Evolutionary conservation across 1,140 invertebrate genomes (phyloP), one percentile per base, ranked within the genome.

Genomic region (Scaptodrosophila lebanonensis): DNA sequence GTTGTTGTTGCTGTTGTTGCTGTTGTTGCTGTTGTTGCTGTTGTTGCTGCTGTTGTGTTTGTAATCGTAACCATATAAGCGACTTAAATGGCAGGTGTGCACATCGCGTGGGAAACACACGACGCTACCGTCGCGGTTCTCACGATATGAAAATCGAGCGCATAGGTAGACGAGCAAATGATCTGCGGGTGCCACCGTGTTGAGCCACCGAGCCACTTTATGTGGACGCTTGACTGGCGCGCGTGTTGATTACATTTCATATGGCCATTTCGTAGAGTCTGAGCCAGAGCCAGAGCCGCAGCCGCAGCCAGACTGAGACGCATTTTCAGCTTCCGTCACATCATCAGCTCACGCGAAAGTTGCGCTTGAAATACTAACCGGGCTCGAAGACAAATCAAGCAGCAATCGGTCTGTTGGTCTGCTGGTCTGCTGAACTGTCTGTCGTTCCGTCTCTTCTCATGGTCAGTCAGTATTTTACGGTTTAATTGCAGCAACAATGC

Each of bases 21-120:
- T 63, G 15, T 20, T 59, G 59, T 22, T 62, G 48, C 16, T 60
- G 35, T 9, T 33, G 27, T 38, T 33, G 48, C 15, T 53, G 36
- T 36, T 25, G 8, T 25, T 25, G 3, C 22, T 44, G 36, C 57
- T 17, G 56, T 40, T 60, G 66, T 72, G 68, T 72, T 48, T 82
- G 75, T 82, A 82, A 82, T 82, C 75, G 75, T 70, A 82, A 82
- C 75, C 75, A 82, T 82, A 82, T 82, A 82, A 82, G 75, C 76
- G 76, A 70, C 75, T 82, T 82, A 76, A 85, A 76, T 85, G 84
- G 84, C 84, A 86, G 84, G 84, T 86, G 84, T 86, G 84, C 84
- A 83, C 84, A 79, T 86, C 84, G 84, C 84, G 84, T 86, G 84
- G 84, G 84, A 86, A 86, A 86, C 84, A 86, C 84, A 86, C 84